Base-by-base conservation (phyloP, 2,113 vertebrate species). In the Melierax canorus region DNA sequence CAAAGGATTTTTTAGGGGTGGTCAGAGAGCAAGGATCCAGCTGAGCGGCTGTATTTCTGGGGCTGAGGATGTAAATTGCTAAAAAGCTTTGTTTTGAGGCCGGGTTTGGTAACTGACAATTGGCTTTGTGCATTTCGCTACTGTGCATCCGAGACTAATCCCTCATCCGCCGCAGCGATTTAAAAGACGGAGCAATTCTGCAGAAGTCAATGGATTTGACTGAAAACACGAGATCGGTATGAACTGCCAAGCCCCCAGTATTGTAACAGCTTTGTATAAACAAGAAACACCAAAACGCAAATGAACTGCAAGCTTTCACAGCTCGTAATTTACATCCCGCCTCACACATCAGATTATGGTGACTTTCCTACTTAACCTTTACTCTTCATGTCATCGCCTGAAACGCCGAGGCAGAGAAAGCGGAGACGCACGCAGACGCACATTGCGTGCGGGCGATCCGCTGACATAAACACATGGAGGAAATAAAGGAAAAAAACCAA, bases 251-350 rank as follows among this genome's bases (percentile, higher is more conserved):
- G 74, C 75, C 45, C 51, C 43, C n/a, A 4, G 55, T 45, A 48
- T 19, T 12, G 50, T 82, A 77, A 82, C 75, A 90, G 96, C 92
- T 60, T 34, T 8, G 87, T 15, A 6, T 38, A 74, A 97, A 95
- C 87, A 86, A 23, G 73, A 39, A 41, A 59, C 84, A 41, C 55
- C 82, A 48, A 27, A 38, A 39, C 24, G 5, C 77, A 41, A 43
- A 69, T 8, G 58, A 69, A 41, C 80, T 5, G 84, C 27, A 11
- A 60, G 87, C 11, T 84, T 69, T 69, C 55, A 5, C 68, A 18
- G 87, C 92, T 67, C 73, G 10, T 74, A 46, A 87, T 12, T 74
- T 22, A 29, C 90, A 88, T 9, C 60, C 60, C 26, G 10, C 75
- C 81, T 66, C 69, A 6, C 18, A 2, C 55, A 12, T 6, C 53